A percentile compares a stretch with the other conserved stretches of the same genome.
Evolutionary conservation across 2,797 vertebrate genomes (phyloP).

Genomic region (Diglossa cyanea): DNA sequence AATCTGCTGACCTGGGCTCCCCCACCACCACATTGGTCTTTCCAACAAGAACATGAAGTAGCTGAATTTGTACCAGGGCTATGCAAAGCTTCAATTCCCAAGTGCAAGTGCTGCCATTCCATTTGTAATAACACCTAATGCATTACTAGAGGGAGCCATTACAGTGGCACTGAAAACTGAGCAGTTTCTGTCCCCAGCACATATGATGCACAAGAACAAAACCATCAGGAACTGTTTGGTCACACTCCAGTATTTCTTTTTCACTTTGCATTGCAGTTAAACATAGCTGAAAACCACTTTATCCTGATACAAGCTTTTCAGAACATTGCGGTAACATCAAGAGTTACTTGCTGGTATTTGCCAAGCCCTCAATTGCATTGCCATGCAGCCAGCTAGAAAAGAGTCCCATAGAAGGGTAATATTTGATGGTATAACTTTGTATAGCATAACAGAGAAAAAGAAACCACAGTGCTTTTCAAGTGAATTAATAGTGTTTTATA

Average conservation of each 20-base stretch:
- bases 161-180: background rate
- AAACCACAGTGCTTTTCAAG: background rate
- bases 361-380: background rate
- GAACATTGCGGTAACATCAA: background rate
- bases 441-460: background rate
- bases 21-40: background rate
- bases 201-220: background rate
- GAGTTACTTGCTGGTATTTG: background rate
- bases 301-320: background rate
- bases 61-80: background rate
- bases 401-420: background rate
- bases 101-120: background rate
- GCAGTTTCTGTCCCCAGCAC: background rate
- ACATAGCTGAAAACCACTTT: background rate
- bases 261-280: background rate
- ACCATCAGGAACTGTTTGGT: background rate
- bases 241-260: background rate
- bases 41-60: background rate
- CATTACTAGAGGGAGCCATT: background rate
- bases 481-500: background rate
- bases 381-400: background rate
- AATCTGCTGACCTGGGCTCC: accelerated
- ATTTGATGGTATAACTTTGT: background rate
- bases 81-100: accelerated
- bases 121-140: background rate